Percentiles rank a stretch among this genome's conserved stretches.
Conservation (phyloP, 2,113 vertebrate species). For the Probosciger aterrimus region DNA sequence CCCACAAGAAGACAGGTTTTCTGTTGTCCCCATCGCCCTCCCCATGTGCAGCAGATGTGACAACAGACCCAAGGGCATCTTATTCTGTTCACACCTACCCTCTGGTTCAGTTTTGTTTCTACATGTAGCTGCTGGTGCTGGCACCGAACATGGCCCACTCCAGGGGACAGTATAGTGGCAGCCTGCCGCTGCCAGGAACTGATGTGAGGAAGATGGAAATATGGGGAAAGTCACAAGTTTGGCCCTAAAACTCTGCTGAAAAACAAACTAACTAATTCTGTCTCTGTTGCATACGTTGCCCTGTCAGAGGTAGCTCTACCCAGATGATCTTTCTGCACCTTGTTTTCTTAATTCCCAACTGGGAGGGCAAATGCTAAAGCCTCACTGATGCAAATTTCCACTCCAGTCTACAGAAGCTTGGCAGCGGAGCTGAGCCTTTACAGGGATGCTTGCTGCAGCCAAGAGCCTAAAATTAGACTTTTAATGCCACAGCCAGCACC, state of each 20-base stretch:
- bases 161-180: fast-evolving
- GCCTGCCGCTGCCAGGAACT: neutral
- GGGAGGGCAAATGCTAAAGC: neutral
- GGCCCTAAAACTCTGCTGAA: neutral
- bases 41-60: neutral
- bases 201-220: neutral
- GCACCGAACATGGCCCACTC: neutral
- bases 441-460: neutral
- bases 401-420: constrained; percentile 17
- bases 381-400: constrained; percentile 3
- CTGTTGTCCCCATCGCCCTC: neutral
- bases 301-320: neutral
- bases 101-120: neutral
- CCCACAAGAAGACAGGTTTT: neutral
- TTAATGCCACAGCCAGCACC: neutral
- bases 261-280: neutral
- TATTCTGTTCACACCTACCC: neutral
- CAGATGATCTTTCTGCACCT: neutral
- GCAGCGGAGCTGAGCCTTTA: neutral
- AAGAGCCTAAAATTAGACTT: constrained; percentile 39
- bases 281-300: neutral
- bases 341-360: neutral
- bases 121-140: neutral
- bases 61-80: neutral
- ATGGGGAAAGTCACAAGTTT: neutral